These are phyloP conservation scores for Epinotia bilunana DNA, from an alignment of 2,888 invertebrate genomes.

Conservation along the genomic window DNA sequence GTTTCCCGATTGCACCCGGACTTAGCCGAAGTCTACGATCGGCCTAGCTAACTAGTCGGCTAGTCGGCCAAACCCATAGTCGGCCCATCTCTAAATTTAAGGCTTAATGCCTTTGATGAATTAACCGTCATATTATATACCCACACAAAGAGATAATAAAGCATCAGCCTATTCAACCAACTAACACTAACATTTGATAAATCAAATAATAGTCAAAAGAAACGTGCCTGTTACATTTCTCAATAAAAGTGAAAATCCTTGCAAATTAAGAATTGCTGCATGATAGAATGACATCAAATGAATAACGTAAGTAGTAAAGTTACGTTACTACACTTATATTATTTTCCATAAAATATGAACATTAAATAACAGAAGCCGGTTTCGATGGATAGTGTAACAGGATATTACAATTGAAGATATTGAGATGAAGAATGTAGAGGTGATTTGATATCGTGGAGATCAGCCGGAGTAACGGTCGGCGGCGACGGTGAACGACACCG, in stretches of 20 bases:
- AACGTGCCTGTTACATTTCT: not conserved
- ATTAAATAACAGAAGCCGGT: not conserved
- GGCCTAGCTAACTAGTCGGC: too few species aligned
- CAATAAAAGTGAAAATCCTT: not conserved
- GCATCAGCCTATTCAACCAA: not conserved
- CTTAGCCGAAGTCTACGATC: too few species aligned
- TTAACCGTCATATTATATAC: not conserved
- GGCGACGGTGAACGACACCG: slow-evolving; percentile 68
- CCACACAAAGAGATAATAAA: slow-evolving; percentile 24
- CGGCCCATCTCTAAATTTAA: too few species aligned
- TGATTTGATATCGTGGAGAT: slow-evolving; percentile 56
- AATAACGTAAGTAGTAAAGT: not conserved
- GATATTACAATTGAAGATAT: slow-evolving; percentile 37
- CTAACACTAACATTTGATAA: not conserved
- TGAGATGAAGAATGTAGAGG: slow-evolving; percentile 44
- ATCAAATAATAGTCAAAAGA: not conserved
- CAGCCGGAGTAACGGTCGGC: slow-evolving; percentile 57
- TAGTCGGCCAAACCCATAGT: too few species aligned
- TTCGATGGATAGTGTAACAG: slow-evolving; percentile 7
- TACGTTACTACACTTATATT: not conserved
- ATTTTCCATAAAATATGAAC: not conserved
- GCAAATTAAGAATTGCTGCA: not conserved
- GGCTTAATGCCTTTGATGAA: slow-evolving; percentile 22
- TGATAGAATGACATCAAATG: not conserved
- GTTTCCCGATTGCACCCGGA: too few species aligned